Percentiles rank a stretch among this genome's conserved stretches.
Evolutionary conservation across 2,797 vertebrate species (phyloP).

Genomic region (Eremophila alpestris): DNA sequence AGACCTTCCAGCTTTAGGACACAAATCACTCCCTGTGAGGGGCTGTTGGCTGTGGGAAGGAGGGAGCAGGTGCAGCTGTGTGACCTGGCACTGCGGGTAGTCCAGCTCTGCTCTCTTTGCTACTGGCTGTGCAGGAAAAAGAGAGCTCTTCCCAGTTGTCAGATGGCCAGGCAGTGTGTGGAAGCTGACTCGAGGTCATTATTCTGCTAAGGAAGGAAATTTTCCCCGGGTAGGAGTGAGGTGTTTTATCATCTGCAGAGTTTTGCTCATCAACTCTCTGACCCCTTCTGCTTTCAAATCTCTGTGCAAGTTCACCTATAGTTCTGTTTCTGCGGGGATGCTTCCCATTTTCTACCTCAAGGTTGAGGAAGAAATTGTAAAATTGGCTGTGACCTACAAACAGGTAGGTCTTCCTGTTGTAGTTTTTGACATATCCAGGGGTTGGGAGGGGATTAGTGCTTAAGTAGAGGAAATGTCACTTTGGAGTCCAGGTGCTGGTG

Average conservation of each 20-base stretch:
- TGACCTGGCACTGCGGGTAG: background rate
- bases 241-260: background rate
- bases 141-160: background rate
- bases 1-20: background rate
- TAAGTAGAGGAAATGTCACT: background rate
- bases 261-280: background rate
- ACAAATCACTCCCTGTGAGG: background rate
- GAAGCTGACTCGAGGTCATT: background rate
- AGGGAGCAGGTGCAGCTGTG: background rate
- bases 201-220: background rate
- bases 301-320: background rate
- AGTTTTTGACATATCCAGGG: background rate
- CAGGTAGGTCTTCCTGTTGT: background rate
- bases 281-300: background rate
- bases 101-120: background rate
- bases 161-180: background rate
- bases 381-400: background rate
- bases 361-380: background rate
- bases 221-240: background rate
- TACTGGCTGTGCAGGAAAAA: rapidly evolving
- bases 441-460: background rate
- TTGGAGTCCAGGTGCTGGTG: background rate
- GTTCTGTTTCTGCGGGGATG: background rate
- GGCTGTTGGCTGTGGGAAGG: background rate
- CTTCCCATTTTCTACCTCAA: background rate